Base-by-base conservation (phyloP, 1,140 invertebrate genomes). In the Tetramorium simillimum region DNA sequence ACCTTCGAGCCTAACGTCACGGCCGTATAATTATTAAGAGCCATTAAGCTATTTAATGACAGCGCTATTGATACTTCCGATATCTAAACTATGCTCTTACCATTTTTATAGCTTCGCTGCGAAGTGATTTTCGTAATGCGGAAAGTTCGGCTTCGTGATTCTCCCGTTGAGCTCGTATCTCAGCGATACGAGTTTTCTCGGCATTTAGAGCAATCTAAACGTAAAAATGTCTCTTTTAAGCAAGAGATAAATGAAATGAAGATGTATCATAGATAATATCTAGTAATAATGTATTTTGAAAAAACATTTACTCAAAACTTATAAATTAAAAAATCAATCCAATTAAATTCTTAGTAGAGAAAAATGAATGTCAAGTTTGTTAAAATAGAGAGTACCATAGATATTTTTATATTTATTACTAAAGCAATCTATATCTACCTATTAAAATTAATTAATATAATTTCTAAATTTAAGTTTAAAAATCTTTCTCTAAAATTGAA, bases 61-160 rank as follows among this genome's bases (percentile, higher is more conserved):
- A 6, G 33, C 7, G 76, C n/a, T 62, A n/a, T 37, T 53, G 69
- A 53, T 69, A 69, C 28, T 51, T 40, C 5, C 43, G 76, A 80
- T 70, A 70, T 58, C 28, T 49, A 67, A 51, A 78, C 33, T 85
- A 14, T 56, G 21, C 80, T 92, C 93, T 93, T 81, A 94, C 93
- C 93, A 94, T 92, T 91, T 92, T 93, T 86, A 93, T 93, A 67
- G 92, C 92, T 72, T 94, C 93, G 89, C 87, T 92, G 21, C 93
- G 93, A 37, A 90, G 86, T 49, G 90, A 91, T 78, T 93, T 93
- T 86, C 92, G 92, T 62, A 94, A 69, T 56, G 89, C 90, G 73
- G 87, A 65, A 43, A 93, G 86, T 62, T 92, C 92, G 7, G 92
- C 91, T 69, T 94, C 93, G 87, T 94, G 92, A 78, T 89, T 92